Percentiles rank a stretch among this genome's conserved stretches.
Evolutionary conservation across 2,888 invertebrate species (phyloP).

Genomic region (Diaperis boleti): DNA sequence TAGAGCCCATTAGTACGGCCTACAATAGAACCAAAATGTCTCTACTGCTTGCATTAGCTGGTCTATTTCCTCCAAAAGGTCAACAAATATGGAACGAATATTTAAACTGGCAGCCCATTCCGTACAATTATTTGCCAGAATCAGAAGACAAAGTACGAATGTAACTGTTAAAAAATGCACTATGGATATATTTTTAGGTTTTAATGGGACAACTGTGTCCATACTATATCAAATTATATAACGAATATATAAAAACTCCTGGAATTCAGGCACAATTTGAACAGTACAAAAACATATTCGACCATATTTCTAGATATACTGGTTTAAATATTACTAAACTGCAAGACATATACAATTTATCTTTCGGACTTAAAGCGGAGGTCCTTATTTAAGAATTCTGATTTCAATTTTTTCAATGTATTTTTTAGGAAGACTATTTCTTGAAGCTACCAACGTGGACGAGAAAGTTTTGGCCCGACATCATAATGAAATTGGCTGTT

Average conservation of each 20-base stretch:
- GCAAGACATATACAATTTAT: conserved; percentile 72
- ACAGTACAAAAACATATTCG: conserved; percentile 66
- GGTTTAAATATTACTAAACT: conserved; percentile 69
- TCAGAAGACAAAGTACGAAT: conserved; percentile 50
- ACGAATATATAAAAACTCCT: conserved; percentile 49
- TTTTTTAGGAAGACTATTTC: conserved; percentile 55
- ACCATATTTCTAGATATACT: conserved; percentile 67
- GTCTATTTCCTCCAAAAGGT: conserved; percentile 74
- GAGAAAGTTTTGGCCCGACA: conserved; percentile 56
- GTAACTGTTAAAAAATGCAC: not conserved
- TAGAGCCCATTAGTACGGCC: conserved; percentile 77
- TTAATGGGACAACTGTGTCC: conserved; percentile 49
- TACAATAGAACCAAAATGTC: conserved; percentile 81
- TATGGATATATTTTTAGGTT: conserved; percentile 30
- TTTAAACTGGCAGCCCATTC: conserved; percentile 81
- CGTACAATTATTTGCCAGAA: conserved; percentile 73
- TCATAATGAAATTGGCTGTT: conserved; percentile 56
- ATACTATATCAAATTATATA: conserved; percentile 47
- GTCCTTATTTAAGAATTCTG: conserved; percentile 58
- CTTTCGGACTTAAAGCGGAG: conserved; percentile 73
- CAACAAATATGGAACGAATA: conserved; percentile 69
- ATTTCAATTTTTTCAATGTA: not conserved
- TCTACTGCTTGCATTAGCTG: conserved; percentile 75
- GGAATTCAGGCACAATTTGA: conserved; percentile 65
- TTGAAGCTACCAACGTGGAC: conserved; percentile 64